Evolutionary conservation across 2,797 vertebrate genomes (phyloP).

Genomic region (Dendrocincla tyrannina): DNA sequence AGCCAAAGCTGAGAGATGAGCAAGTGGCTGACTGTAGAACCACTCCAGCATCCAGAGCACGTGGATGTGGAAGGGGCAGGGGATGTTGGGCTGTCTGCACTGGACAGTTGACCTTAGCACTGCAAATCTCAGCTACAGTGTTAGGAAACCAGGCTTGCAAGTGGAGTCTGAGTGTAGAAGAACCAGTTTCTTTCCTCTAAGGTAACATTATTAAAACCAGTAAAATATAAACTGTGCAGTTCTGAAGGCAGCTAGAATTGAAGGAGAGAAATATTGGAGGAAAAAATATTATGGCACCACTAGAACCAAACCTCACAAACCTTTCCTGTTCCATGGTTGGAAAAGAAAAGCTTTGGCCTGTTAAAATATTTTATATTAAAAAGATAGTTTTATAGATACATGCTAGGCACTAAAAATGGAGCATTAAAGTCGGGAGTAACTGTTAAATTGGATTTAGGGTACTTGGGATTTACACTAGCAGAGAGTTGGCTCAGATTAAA

Average conservation of each 20-base stretch:
- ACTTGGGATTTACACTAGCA: neutral
- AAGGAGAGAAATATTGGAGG: neutral
- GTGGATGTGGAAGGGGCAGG: neutral
- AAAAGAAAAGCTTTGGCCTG: neutral
- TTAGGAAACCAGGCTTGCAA: neutral
- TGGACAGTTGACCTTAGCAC: neutral
- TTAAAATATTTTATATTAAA: neutral
- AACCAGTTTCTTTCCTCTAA: neutral
- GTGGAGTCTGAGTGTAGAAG: neutral
- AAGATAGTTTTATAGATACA: neutral
- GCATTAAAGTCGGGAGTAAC: accelerated
- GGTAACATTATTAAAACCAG: neutral
- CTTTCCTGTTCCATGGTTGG: neutral
- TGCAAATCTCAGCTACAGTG: neutral
- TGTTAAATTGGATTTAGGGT: neutral
- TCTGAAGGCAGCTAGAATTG: neutral
- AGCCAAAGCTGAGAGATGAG: neutral
- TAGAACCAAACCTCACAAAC: neutral
- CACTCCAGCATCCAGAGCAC: neutral
- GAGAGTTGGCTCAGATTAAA: neutral
- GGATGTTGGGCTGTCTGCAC: neutral
- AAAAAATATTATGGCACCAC: neutral
- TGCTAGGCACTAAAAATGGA: neutral
- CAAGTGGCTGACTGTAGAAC: neutral
- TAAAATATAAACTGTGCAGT: neutral